phyloP scores from a whole-genome alignment of 2,797 vertebrate genomes.

The Manis javanica region DNA sequence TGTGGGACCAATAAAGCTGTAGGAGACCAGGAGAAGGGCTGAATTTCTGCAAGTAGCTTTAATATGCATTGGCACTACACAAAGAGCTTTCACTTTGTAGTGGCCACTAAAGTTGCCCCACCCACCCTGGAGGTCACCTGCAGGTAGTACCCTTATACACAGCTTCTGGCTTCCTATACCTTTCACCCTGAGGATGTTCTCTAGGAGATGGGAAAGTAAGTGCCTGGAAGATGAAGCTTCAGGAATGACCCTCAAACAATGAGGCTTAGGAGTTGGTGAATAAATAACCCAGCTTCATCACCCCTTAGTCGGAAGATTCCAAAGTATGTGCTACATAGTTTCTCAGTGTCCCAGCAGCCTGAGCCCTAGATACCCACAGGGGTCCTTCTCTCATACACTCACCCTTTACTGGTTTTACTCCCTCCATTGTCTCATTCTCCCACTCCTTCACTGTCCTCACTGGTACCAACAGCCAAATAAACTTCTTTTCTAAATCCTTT shows the following conservation, averaged over 20 bases:
- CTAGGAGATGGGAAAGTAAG: not conserved
- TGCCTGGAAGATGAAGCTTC: not conserved
- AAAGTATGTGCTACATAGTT: not conserved
- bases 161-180: not conserved
- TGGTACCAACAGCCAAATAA: not conserved
- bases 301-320: not conserved
- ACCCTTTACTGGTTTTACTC: not conserved
- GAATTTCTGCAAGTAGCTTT: not conserved
- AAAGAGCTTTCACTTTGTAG: not conserved
- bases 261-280: not conserved
- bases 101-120: not conserved
- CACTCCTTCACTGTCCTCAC: not conserved
- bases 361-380: not conserved
- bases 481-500: not conserved
- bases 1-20: not conserved
- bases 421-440: not conserved
- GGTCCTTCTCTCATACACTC: not conserved
- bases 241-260: not conserved
- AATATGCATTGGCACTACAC: no score
- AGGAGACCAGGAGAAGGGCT: not conserved
- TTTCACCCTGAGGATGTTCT: not conserved
- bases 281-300: not conserved
- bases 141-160: not conserved
- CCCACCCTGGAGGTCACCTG: not conserved
- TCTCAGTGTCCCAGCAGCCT: not conserved